A percentile compares a stretch with the other conserved stretches of the same genome.
These are phyloP conservation scores for Sebastolobus altivelis DNA, from an alignment of 2,797 vertebrate genomes.

Conservation along the genomic window DNA sequence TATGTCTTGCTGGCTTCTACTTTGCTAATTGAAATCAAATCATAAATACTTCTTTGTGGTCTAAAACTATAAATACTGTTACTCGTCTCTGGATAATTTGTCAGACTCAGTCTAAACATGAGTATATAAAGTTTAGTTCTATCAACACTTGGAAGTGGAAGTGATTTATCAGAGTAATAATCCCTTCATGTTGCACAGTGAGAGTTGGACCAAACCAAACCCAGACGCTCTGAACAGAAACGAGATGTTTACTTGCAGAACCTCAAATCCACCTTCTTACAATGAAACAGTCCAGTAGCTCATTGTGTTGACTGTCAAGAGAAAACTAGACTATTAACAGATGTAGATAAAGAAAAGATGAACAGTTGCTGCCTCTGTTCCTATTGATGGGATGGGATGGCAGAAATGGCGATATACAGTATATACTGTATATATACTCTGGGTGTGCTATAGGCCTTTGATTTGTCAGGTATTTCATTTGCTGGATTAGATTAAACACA, in stretches of 20 bases:
- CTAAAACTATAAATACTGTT: background rate
- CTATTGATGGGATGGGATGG: no score
- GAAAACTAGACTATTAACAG: background rate
- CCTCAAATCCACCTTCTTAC: background rate
- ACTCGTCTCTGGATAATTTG: background rate
- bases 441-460: no score
- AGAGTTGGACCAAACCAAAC: background rate
- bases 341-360: background rate
- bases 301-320: background rate
- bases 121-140: constrained; percentile 16
- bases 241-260: constrained; percentile 14
- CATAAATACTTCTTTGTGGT: constrained; percentile 15
- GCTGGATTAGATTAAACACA: no score
- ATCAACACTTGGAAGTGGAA: background rate
- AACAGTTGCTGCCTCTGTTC: background rate
- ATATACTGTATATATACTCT: no score
- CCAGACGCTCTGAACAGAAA: constrained; percentile 21
- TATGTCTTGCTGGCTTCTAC: background rate
- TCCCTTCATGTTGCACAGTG: background rate
- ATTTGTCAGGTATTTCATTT: no score
- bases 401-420: no score
- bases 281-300: background rate
- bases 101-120: constrained; percentile 35
- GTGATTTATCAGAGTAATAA: constrained; percentile 28
- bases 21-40: background rate